Percentiles rank a stretch among this genome's conserved stretches.
Evolutionary conservation across 2,888 invertebrate genomes (phyloP).

Genomic region (Dynastes hyllus): DNA sequence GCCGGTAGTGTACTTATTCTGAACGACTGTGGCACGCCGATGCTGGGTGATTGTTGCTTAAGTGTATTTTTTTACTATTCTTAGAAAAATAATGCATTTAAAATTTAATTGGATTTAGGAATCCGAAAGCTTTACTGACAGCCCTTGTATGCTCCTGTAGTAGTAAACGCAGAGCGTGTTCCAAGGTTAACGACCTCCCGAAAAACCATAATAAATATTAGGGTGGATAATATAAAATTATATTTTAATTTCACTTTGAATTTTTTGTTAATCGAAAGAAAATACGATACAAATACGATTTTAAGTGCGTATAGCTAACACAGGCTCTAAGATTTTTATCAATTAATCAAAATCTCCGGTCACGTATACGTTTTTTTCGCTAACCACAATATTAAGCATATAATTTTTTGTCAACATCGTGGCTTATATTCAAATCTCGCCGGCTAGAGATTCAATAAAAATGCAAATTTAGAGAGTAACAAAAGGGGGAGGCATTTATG

Average conservation of each 20-base stretch:
- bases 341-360: conserved; percentile 56
- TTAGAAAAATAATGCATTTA: not conserved
- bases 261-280: no score
- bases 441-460: conserved; percentile 72
- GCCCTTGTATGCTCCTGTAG: no score
- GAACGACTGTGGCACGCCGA: no score
- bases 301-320: not conserved
- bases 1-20: no score
- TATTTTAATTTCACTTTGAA: not conserved
- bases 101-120: not conserved
- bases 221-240: not conserved
- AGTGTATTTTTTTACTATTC: no score
- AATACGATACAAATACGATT: not conserved
- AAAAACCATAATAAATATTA: no score
- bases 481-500: conserved; percentile 71
- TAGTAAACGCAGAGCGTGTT: no score
- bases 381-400: conserved; percentile 77
- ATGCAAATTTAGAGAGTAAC: conserved; percentile 78
- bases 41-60: no score
- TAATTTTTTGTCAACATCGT: conserved; percentile 76
- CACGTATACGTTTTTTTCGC: conserved; percentile 52
- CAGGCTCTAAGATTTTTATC: conserved; percentile 32
- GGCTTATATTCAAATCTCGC: conserved; percentile 71
- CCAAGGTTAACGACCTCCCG: no score
- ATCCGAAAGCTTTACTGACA: no score